Evolutionary conservation across 2,113 vertebrate species (phyloP).

Genomic region (Microtus pennsylvanicus): DNA sequence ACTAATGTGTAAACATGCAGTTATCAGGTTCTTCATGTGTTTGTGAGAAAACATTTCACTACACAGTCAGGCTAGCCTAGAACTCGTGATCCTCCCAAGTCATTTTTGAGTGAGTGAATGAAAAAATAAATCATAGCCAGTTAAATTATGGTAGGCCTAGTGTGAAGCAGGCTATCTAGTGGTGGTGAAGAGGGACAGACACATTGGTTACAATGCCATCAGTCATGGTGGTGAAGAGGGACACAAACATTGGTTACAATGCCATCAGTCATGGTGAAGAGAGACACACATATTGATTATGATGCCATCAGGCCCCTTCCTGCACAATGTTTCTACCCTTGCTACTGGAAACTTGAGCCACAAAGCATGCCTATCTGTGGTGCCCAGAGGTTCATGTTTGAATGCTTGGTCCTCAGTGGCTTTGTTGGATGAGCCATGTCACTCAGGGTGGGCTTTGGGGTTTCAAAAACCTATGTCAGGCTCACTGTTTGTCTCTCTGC

Average conservation of each 20-base stretch:
- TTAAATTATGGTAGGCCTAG: background rate
- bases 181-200: background rate
- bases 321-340: background rate
- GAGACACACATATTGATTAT: background rate
- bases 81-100: background rate
- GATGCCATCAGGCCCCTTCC: background rate
- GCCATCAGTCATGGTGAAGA: background rate
- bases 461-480: background rate
- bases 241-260: background rate
- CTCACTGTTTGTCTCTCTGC: background rate
- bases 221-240: background rate
- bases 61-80: background rate
- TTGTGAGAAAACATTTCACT: background rate
- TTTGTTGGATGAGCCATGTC: background rate
- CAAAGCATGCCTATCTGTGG: background rate
- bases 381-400: background rate
- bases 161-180: background rate
- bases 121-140: background rate
- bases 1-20: background rate
- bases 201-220: background rate
- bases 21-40: background rate
- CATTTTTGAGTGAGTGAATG: background rate
- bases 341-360: conserved; percentile 14
- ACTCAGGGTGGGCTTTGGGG: background rate
- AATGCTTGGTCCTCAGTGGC: background rate